phyloP scores from a whole-genome alignment of 2,888 invertebrate species.

The Hypercompe scribonia region DNA sequence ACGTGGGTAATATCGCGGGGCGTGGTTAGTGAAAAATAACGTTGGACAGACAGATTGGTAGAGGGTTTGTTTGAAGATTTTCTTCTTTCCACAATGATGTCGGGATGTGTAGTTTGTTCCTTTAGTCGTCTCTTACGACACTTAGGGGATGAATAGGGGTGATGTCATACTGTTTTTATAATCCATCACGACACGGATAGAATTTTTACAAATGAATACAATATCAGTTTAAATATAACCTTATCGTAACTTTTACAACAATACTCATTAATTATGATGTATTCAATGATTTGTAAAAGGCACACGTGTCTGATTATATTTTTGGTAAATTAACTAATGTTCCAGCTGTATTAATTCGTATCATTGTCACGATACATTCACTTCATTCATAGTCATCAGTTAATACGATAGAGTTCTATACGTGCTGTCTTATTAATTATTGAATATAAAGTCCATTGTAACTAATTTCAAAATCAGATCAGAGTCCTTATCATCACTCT shows the following conservation, averaged over 20 bases:
- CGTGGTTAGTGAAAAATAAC: too few relatives aligned
- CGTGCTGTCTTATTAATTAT: background rate
- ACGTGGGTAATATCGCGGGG: too few relatives aligned
- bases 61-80: too few relatives aligned
- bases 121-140: too few relatives aligned
- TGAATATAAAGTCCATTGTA: background rate
- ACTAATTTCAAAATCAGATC: background rate
- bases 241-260: background rate
- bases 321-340: slow-evolving; percentile 9
- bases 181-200: too few relatives aligned
- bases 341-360: background rate
- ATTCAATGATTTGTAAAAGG: background rate
- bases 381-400: background rate
- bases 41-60: too few relatives aligned
- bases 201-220: too few relatives aligned
- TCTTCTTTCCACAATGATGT: too few relatives aligned
- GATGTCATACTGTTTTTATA: too few relatives aligned
- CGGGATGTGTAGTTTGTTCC: too few relatives aligned
- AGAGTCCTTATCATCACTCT: background rate
- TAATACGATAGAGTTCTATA: slow-evolving; percentile 3
- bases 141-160: too few relatives aligned
- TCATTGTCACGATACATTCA: slow-evolving; percentile 5
- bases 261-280: background rate
- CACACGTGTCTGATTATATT: background rate
- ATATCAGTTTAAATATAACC: too few relatives aligned